Base-by-base conservation (phyloP, 2,888 invertebrate species). In the Xanthorhoe designata region DNA sequence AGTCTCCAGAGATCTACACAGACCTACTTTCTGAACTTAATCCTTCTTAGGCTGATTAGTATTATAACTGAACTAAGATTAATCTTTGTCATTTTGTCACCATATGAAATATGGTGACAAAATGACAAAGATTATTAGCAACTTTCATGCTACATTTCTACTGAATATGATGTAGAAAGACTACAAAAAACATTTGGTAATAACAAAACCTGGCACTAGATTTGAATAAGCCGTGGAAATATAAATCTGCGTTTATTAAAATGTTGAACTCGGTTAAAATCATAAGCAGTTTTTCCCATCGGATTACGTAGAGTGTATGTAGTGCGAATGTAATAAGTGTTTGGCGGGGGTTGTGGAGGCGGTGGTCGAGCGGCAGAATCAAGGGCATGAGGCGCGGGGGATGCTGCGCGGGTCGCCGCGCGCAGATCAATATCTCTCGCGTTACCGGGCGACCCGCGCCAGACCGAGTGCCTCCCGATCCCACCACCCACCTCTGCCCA, bases 401-500 rank as follows among this genome's bases (percentile, higher is more conserved):
- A 93, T 92, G 92, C 93, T 92, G 90, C 88, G 91, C 88, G 85
- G 87, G 79, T 68, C 71, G 72, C 72, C 72, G 75, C 80, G 90
- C 91, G 90, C 91, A 89, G 92, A 90, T 92, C 92, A 86, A 92
- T 92, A 91, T 90, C 90, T 90, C 90, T 88, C 88, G 82, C 87
- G 95, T 94, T 91, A 86, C 94, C 92, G 93, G 93, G 92, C 89
- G 88, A 94, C 94, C 94, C 94, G 93, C 90, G 94, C 94, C 94
- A 94, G 94, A 94, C 95, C 92, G 94, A 94, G 94, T 94, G 94
- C 94, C 94, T 94, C 94, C 90, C 89, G 94, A 93, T 91, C 93
- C 92, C 90, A 91, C 86, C 86, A 83, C 73, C 75, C n/a, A 76
- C 77, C 82, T 76, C 80, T 81, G 78, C 88, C 87, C 88, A 87